A percentile compares a stretch with the other conserved stretches of the same genome.
Conservation (phyloP, 2,888 invertebrate genomes). For the Bimastos eiseni region DNA sequence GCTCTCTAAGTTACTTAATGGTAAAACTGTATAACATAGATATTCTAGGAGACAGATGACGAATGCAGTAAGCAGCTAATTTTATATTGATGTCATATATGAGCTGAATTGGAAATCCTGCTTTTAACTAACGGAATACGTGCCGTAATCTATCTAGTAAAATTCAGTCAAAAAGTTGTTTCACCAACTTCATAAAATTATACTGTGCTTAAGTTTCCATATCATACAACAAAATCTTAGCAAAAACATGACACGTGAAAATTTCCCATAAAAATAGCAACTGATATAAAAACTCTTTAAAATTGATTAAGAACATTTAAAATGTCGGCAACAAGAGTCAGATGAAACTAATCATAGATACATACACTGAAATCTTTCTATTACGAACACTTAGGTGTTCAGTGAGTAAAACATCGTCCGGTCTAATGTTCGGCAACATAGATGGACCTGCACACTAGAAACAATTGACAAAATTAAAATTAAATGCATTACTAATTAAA, state of each 20-base stretch:
- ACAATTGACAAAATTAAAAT: neutral
- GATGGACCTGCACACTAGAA: slow-evolving; percentile 84
- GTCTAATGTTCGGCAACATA: slow-evolving; percentile 86
- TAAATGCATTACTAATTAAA: neutral
- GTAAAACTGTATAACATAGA: too few species aligned
- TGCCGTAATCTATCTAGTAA: neutral
- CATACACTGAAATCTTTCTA: slow-evolving; percentile 21
- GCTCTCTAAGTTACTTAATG: too few species aligned
- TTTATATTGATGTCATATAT: too few species aligned
- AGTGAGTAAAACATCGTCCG: slow-evolving; percentile 79
- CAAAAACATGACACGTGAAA: neutral
- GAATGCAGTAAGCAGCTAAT: too few species aligned
- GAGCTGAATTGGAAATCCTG: too few species aligned
- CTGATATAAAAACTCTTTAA: neutral
- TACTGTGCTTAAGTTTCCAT: too few species aligned
- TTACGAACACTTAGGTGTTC: slow-evolving; percentile 72
- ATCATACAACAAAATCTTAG: neutral
- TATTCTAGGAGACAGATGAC: too few species aligned
- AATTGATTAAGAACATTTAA: neutral
- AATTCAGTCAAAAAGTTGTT: neutral
- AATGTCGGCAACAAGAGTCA: too few species aligned
- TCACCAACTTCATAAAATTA: too few species aligned
- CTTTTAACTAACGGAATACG: neutral
- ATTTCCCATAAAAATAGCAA: neutral
- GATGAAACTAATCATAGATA: neutral